Base-by-base conservation (phyloP, 2,113 vertebrate species). In the Grammomys dolichurus region DNA sequence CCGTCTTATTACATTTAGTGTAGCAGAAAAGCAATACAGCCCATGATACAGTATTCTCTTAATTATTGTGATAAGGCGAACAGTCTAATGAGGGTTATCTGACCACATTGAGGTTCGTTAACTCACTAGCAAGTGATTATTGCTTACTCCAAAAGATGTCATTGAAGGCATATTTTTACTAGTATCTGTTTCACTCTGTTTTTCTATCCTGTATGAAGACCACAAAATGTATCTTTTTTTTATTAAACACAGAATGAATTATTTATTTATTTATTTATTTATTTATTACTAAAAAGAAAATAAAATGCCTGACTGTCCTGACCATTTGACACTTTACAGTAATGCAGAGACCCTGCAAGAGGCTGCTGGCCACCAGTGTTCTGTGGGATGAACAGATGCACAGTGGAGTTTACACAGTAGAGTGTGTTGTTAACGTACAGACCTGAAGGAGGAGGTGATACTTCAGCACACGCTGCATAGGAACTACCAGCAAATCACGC, bases 371-470 rank as follows among this genome's bases (percentile, higher is more conserved):
- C 24, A 7, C 6, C 43, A 20, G 13, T 7, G n/a, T 5, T 28
- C 28, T 69, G n/a, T 14, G 84, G 69, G 60, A 20, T 7, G 14
- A 58, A 43, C 5, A 36, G 58, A 36, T 26, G 43, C 78, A 54
- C 9, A 7, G 24, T 20, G 16, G 51, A 58, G 11, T 40, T 40
- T 2, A 40, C 40, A 40, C 40, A 40, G 40, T 40, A 40, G 40
- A 40, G 40, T 40, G 40, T 20, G 7, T 12, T 36, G 84, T 65
- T 12, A 22, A 24, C 12, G 22, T 4, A 80, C 95, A 58, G 98
- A 99, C 99, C 99, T 99, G 99, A 65, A 99, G 98, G 67, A 99
- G 99, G 36, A 99, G 99, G 78, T 99, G 99, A 85, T 99, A 99
- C 96, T 99, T 99, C 43, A 99, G 96, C 48, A 99, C 99, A 94